phyloP scores from a whole-genome alignment of 2,113 vertebrate genomes.

The Aphelocoma coerulescens region DNA sequence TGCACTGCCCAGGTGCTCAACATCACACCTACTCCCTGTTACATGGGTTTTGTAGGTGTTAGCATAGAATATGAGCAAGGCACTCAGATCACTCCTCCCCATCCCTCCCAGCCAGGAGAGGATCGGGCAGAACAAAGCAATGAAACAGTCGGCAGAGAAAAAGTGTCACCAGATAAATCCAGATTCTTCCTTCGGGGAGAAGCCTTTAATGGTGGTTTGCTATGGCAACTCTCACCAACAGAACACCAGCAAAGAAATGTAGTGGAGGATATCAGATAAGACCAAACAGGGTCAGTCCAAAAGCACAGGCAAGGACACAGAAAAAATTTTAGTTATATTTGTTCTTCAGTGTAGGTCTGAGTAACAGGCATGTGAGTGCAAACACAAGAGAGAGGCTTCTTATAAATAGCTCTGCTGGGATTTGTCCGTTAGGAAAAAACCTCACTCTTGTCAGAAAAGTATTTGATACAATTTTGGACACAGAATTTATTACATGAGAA shows the following conservation, averaged over 20 bases:
- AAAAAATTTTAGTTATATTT: neutral
- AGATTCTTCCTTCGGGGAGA: neutral
- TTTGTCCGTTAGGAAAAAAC: neutral
- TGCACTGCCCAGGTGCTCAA: fast-evolving
- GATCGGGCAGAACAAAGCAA: neutral
- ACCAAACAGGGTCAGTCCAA: neutral
- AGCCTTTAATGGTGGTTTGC: neutral
- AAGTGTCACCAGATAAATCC: neutral
- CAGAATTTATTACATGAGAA: constrained; percentile 66
- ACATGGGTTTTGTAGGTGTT: neutral
- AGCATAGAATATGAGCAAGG: fast-evolving
- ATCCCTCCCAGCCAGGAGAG: neutral
- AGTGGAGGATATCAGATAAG: neutral
- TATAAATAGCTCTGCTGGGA: constrained; percentile 54
- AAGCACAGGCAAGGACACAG: neutral
- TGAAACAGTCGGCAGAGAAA: neutral
- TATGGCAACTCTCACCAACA: neutral
- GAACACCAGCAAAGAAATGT: neutral
- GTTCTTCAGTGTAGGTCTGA: constrained; percentile 40
- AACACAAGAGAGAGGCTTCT: constrained; percentile 11
- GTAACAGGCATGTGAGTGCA: neutral
- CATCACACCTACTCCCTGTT: neutral
- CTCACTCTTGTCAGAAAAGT: constrained; percentile 42
- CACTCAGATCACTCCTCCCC: neutral
- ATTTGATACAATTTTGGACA: constrained; percentile 60